Evolutionary conservation across 2,888 invertebrate genomes (phyloP).

Genomic region (Myopa tessellatipennis): DNA sequence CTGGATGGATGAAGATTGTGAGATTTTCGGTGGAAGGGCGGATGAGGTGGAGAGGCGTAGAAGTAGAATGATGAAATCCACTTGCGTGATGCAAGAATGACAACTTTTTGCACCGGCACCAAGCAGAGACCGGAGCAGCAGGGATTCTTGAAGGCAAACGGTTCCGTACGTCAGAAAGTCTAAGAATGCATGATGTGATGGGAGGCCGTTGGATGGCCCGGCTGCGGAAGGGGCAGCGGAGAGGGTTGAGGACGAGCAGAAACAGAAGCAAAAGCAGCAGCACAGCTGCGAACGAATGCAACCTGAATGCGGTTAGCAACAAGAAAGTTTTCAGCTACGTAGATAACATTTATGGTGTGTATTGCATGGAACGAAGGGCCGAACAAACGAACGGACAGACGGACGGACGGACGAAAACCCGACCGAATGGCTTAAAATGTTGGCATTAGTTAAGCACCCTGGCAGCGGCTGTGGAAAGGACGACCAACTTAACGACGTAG

Average conservation of each 20-base stretch:
- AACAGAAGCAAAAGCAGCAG: neutral
- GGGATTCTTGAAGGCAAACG: slow-evolving; percentile 21
- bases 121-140: slow-evolving; percentile 12
- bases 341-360: neutral
- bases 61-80: slow-evolving; percentile 29
- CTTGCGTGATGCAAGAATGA: slow-evolving; percentile 36
- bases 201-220: neutral
- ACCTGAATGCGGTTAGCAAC: slow-evolving; percentile 35
- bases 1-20: no score
- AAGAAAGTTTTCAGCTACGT: slow-evolving; percentile 20
- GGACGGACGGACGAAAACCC: neutral
- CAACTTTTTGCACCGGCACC: slow-evolving; percentile 36
- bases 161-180: slow-evolving; percentile 19
- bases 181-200: neutral
- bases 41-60: neutral
- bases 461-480: no score
- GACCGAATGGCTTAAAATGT: no score
- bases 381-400: slow-evolving; percentile 8
- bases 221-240: neutral
- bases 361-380: slow-evolving; percentile 4
- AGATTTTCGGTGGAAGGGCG: neutral
- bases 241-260: neutral
- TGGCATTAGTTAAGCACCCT: no score
- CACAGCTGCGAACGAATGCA: slow-evolving; percentile 29
- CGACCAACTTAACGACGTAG: no score